A percentile compares a stretch with the other conserved stretches of the same genome.
phyloP scores from a whole-genome alignment of 2,888 invertebrate genomes.

The Epinotia demarniana region DNA sequence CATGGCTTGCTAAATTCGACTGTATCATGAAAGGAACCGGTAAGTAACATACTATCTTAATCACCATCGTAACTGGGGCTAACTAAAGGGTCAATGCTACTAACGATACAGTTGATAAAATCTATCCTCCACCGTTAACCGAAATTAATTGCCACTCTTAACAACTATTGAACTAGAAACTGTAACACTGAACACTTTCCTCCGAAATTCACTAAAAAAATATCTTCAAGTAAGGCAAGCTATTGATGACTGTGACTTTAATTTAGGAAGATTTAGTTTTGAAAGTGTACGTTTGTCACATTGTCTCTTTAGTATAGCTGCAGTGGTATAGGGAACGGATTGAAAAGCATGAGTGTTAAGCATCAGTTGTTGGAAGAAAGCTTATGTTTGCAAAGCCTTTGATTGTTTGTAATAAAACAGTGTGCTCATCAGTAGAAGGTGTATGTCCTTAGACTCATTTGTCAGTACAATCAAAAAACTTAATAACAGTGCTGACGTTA shows the following conservation, averaged over 20 bases:
- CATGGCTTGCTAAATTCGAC: conserved; percentile 99
- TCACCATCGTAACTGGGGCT: conserved; percentile 36
- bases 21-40: conserved; percentile 96
- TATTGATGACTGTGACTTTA: not conserved
- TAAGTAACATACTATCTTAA: conserved; percentile 58
- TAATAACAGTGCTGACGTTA: conserved; percentile 39
- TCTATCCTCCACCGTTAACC: conserved; percentile 23
- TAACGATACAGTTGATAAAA: conserved; percentile 38
- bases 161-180: conserved; percentile 11
- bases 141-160: conserved; percentile 19
- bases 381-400: conserved; percentile 55
- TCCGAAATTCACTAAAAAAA: not conserved
- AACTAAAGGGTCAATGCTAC: conserved; percentile 42
- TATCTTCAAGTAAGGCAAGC: not conserved
- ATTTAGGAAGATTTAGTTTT: not conserved
- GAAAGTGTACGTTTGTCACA: conserved; percentile 4
- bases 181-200: not conserved
- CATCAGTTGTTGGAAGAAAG: conserved; percentile 47
- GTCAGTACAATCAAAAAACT: conserved; percentile 39
- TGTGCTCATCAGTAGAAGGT: conserved; percentile 53
- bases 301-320: conserved; percentile 33
- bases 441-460: conserved; percentile 45
- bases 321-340: conserved; percentile 44
- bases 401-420: conserved; percentile 56
- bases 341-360: conserved; percentile 58